Evolutionary conservation across 2,113 vertebrate genomes (phyloP).

Genomic region (Cololabis saira): DNA sequence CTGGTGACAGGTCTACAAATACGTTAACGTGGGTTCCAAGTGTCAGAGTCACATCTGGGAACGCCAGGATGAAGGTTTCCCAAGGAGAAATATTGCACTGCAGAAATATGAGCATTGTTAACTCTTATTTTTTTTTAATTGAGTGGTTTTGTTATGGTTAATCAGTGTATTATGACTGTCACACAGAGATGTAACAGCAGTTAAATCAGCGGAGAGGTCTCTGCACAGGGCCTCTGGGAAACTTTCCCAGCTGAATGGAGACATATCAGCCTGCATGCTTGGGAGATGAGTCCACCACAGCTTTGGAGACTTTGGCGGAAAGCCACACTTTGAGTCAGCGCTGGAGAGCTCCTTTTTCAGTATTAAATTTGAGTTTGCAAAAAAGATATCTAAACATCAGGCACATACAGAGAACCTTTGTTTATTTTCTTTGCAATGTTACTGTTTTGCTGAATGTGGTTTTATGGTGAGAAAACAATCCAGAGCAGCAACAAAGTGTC

Average conservation of each 20-base stretch:
- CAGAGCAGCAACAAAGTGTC: background rate
- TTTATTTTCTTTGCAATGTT: background rate
- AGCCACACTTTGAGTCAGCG: slow-evolving; percentile 42
- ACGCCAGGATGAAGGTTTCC: too few species aligned
- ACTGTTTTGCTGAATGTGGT: slow-evolving; percentile 4
- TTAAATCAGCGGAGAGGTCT: slow-evolving; percentile 36
- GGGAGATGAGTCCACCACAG: slow-evolving; percentile 56
- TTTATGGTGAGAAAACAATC: slow-evolving; percentile 6
- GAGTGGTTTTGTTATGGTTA: background rate
- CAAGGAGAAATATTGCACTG: too few species aligned
- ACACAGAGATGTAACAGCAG: background rate
- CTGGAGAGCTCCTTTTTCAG: slow-evolving; percentile 16
- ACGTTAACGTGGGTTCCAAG: too few species aligned
- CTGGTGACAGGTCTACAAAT: too few species aligned
- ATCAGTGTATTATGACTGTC: background rate
- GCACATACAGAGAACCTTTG: background rate
- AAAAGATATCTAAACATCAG: slow-evolving; percentile 1
- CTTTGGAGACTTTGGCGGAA: slow-evolving; percentile 46
- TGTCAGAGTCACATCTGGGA: too few species aligned
- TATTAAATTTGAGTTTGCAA: slow-evolving; percentile 18
- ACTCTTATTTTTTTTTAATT: too few species aligned
- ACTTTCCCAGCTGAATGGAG: slow-evolving; percentile 30
- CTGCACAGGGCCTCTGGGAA: slow-evolving; percentile 23
- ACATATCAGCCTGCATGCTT: slow-evolving; percentile 64
- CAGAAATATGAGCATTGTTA: too few species aligned